Percentiles rank a stretch among this genome's conserved stretches.
Conservation (phyloP, 2,113 vertebrate genomes). For the Apodemus speciosus region DNA sequence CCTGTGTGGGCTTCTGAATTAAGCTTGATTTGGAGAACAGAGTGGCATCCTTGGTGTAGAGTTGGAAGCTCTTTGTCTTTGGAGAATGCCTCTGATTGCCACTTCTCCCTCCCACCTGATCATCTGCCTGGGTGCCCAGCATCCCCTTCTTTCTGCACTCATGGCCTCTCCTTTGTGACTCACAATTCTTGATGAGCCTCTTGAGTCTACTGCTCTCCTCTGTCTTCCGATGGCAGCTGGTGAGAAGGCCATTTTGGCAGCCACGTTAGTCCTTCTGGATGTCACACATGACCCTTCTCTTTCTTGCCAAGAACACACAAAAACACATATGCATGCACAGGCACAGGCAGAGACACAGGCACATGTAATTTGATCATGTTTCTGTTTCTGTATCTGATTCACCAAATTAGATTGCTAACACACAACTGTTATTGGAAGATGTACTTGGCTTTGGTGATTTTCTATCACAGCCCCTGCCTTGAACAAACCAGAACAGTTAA, state of each 20-base stretch:
- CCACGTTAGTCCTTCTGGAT: conserved; percentile 28
- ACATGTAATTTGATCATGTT: conserved; percentile 74
- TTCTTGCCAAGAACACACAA: conserved; percentile 28
- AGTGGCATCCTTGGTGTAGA: conserved; percentile 50
- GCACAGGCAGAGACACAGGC: conserved; percentile 43
- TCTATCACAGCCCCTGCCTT: conserved; percentile 4
- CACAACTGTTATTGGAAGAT: conserved; percentile 55
- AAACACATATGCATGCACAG: conserved; percentile 48
- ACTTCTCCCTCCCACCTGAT: conserved; percentile 58
- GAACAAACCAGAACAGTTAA: conserved; percentile 34
- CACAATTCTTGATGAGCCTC: conserved; percentile 50
- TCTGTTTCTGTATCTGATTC: conserved; percentile 73
- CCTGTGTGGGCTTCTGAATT: conserved; percentile 63
- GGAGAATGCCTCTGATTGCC: conserved; percentile 67
- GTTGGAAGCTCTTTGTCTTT: conserved; percentile 60
- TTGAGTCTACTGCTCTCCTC: neutral
- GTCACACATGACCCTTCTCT: conserved; percentile 42
- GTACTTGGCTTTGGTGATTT: conserved; percentile 39
- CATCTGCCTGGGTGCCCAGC: neutral
- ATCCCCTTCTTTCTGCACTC: conserved; percentile 36
- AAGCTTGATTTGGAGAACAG: conserved; percentile 65
- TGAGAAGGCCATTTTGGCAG: conserved; percentile 38
- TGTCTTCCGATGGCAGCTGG: conserved; percentile 35
- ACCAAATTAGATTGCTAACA: conserved; percentile 74
- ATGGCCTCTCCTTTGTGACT: conserved; percentile 13